Evolutionary conservation across 2,888 invertebrate genomes (phyloP).

Genomic region (Endomychus coccineus): DNA sequence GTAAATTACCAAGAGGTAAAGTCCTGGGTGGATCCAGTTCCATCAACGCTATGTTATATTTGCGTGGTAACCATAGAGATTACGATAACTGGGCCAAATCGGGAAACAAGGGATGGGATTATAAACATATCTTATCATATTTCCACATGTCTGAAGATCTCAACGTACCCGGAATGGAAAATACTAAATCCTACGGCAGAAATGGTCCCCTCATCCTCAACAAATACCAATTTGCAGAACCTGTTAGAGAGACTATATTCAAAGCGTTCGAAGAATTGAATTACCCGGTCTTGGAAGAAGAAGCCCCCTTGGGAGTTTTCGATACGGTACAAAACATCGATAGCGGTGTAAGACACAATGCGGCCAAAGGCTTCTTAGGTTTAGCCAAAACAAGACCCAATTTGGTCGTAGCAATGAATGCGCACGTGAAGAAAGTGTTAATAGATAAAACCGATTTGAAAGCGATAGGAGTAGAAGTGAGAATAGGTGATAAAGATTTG

Average conservation of each 20-base stretch:
- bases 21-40: conserved; percentile 59
- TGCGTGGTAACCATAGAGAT: conserved; percentile 56
- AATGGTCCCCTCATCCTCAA: conserved; percentile 47
- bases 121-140: conserved; percentile 42
- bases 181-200: conserved; percentile 37
- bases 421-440: conserved; percentile 49
- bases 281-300: conserved; percentile 20
- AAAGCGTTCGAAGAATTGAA: conserved; percentile 46
- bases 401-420: conserved; percentile 51
- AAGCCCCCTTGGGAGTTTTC: conserved; percentile 30
- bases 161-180: conserved; percentile 25
- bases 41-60: conserved; percentile 59
- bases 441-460: conserved; percentile 43
- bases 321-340: conserved; percentile 31
- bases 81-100: conserved; percentile 54
- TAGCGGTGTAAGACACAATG: conserved; percentile 41
- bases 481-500: conserved; percentile 31
- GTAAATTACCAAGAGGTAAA: conserved; percentile 54
- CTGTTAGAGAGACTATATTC: conserved; percentile 31
- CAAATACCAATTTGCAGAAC: conserved; percentile 33
- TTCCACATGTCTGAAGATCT: conserved; percentile 42
- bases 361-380: conserved; percentile 66
- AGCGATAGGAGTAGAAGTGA: conserved; percentile 44
- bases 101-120: conserved; percentile 58
- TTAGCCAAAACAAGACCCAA: conserved; percentile 48